A percentile compares a stretch with the other conserved stretches of the same genome.
Evolutionary conservation across 2,797 vertebrate genomes (phyloP).

Genomic region (Acanthopagrus latus): DNA sequence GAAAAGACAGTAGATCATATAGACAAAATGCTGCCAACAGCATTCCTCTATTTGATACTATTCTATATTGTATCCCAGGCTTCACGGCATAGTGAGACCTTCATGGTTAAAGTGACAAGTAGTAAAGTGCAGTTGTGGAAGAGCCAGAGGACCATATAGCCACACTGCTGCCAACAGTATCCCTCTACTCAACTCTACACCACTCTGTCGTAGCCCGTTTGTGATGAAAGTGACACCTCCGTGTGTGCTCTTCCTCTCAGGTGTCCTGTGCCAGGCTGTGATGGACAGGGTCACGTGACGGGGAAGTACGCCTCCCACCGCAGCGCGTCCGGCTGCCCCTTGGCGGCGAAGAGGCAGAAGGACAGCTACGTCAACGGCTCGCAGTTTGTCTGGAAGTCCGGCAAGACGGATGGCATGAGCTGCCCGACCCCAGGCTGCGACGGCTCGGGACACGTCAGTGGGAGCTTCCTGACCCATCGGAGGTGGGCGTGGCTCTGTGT

Average conservation of each 20-base stretch:
- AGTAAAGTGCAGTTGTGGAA: too few species aligned
- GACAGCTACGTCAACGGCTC: conserved; percentile 96
- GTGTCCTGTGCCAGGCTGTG: conserved; percentile 98
- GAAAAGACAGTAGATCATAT: too few species aligned
- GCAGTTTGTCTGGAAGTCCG: conserved; percentile 97
- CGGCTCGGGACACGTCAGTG: conserved; percentile 97
- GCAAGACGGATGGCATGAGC: conserved; percentile 98
- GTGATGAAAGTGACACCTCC: background rate
- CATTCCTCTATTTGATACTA: too few species aligned
- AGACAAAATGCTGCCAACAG: too few species aligned
- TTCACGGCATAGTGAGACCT: too few species aligned
- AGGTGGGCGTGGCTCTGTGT: conserved; percentile 85
- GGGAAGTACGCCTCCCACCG: conserved; percentile 99
- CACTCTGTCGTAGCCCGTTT: background rate
- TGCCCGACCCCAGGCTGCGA: conserved; percentile 98
- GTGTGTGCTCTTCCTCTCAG: conserved; percentile 70
- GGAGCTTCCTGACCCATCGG: conserved; percentile 98
- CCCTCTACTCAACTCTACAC: too few species aligned
- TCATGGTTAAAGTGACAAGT: too few species aligned
- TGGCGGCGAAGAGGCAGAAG: conserved; percentile 97
- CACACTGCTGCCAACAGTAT: too few species aligned
- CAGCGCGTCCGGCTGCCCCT: conserved; percentile 96
- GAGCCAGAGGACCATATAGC: too few species aligned
- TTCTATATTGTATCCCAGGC: too few species aligned
- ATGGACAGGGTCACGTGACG: conserved; percentile 98